phyloP scores from a whole-genome alignment of 2,888 invertebrate species.

The Sceliomorpha sp. region DNA sequence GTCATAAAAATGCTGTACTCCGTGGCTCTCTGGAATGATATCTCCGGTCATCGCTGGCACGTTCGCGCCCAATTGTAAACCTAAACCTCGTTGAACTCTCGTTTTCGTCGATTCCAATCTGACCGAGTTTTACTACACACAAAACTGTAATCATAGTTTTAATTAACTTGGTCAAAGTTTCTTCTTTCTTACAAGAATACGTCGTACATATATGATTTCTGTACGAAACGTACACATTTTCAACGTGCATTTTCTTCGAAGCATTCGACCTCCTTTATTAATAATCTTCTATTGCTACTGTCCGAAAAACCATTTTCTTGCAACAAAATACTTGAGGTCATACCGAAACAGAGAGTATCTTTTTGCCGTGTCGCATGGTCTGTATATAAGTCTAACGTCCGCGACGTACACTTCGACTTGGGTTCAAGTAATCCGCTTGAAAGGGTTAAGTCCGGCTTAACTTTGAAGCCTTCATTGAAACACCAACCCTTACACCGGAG shows the following conservation, averaged over 20 bases:
- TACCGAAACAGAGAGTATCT: not conserved
- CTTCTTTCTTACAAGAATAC: too few species aligned
- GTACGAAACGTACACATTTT: too few species aligned
- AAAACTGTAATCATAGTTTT: too few species aligned
- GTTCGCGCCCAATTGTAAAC: conserved; percentile 42
- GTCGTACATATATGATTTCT: too few species aligned
- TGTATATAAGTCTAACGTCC: not conserved
- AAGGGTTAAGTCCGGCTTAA: conserved; percentile 16
- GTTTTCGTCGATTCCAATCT: conserved; percentile 57
- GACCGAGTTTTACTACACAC: conserved; percentile 6
- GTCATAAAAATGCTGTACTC: conserved; percentile 3
- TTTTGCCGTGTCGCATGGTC: not conserved
- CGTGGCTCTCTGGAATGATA: conserved; percentile 26
- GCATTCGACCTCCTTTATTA: too few species aligned
- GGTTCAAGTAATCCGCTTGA: conserved; percentile 11
- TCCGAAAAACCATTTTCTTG: too few species aligned
- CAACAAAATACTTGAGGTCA: too few species aligned
- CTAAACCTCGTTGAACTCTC: conserved; percentile 30
- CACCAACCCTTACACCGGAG: conserved; percentile 11
- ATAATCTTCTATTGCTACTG: too few species aligned
- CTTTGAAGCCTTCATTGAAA: conserved; percentile 9
- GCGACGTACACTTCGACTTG: not conserved
- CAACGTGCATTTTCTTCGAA: too few species aligned
- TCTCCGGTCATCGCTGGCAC: conserved; percentile 61
- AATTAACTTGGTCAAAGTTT: too few species aligned